These are phyloP conservation scores for Erpetoichthys calabaricus DNA, from an alignment of 2,797 vertebrate genomes.

Conservation along the genomic window DNA sequence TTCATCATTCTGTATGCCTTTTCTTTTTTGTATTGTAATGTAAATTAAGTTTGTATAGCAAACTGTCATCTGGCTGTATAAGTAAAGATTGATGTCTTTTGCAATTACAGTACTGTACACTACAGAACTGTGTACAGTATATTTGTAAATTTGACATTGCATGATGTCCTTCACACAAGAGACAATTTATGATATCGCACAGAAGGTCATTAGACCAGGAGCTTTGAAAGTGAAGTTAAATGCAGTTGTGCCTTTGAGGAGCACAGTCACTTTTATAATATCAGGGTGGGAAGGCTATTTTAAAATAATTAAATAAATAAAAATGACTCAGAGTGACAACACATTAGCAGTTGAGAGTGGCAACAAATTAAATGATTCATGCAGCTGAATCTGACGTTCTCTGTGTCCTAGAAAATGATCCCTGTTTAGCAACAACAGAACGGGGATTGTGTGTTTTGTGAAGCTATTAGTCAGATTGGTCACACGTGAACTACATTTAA, in stretches of 20 bases:
- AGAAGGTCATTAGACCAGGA: no score
- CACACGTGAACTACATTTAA: constrained; percentile 25
- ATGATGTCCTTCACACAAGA: no score
- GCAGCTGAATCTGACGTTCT: constrained; percentile 20
- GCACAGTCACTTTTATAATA: constrained; percentile 31
- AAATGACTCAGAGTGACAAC: constrained; percentile 12
- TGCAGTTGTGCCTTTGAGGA: constrained; percentile 18
- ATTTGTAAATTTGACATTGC: no score
- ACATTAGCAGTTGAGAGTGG: constrained; percentile 18
- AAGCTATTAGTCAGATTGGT: constrained; percentile 31
- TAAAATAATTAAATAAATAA: constrained; percentile 13
- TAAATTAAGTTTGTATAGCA: no score
- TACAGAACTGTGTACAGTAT: no score
- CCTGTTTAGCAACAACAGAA: constrained; percentile 29
- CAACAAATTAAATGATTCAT: constrained; percentile 28
- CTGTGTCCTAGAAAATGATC: constrained; percentile 19
- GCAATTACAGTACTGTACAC: no score
- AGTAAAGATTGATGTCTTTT: no score
- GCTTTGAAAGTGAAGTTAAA: constrained; percentile 13
- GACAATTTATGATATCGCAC: no score
- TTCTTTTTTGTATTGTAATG: no score
- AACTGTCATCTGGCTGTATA: no score
- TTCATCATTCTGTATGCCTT: no score
- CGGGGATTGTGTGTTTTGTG: constrained; percentile 22
- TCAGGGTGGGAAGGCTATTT: constrained; percentile 22